phyloP scores from a whole-genome alignment of 1,140 invertebrate species.

The Pemphigus obesinymphae region DNA sequence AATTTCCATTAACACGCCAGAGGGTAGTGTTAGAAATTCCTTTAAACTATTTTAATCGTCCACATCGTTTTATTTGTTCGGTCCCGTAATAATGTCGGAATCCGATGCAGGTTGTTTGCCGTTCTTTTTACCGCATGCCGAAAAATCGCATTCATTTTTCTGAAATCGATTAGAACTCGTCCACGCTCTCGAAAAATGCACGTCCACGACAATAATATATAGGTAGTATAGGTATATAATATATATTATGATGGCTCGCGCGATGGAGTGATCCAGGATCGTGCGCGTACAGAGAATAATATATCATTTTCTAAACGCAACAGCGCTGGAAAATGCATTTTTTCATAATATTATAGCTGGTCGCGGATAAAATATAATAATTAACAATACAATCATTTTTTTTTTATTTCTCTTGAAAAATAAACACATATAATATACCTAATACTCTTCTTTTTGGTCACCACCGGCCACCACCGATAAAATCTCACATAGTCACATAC shows the following conservation, averaged over 20 bases:
- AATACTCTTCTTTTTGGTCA: background rate
- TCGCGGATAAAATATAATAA: no score
- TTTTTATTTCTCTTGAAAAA: background rate
- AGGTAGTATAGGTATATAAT: no score
- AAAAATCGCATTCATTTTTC: background rate
- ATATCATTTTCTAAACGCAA: no score
- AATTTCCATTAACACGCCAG: background rate
- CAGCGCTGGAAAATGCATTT: no score
- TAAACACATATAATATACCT: background rate
- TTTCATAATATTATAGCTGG: no score
- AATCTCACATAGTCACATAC: background rate
- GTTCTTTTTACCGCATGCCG: background rate
- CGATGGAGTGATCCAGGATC: no score
- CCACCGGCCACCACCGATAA: background rate
- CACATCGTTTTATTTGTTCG: background rate
- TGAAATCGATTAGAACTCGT: background rate
- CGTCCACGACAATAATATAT: background rate
- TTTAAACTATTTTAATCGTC: constrained; percentile 27
- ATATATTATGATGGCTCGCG: no score
- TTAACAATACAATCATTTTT: no score
- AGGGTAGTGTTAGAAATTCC: constrained; percentile 20
- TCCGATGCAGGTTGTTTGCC: background rate
- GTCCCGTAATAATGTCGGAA: background rate
- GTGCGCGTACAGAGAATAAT: no score
- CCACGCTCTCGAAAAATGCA: background rate